A percentile compares a stretch with the other conserved stretches of the same genome.
Conservation (phyloP, 2,113 vertebrate genomes). For the Anthoscopus minutus region DNA sequence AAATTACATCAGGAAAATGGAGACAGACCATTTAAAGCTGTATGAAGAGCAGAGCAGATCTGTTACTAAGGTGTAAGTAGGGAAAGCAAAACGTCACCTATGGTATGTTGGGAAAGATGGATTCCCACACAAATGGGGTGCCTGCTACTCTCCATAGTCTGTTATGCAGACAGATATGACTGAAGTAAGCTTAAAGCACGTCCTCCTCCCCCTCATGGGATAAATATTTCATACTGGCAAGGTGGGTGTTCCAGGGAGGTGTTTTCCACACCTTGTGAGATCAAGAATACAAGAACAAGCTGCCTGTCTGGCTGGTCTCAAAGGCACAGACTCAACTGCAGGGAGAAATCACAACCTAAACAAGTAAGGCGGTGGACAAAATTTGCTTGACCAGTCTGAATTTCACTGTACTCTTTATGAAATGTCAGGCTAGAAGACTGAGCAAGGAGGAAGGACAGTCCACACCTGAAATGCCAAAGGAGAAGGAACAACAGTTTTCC, state of each 20-base stretch:
- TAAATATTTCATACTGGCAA: neutral
- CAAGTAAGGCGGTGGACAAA: neutral
- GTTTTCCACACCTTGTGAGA: neutral
- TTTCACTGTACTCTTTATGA: neutral
- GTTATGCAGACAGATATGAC: neutral
- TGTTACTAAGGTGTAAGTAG: neutral
- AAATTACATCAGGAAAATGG: neutral
- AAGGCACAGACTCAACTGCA: neutral
- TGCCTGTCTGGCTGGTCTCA: neutral
- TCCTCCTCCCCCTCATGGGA: neutral
- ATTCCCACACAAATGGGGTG: neutral
- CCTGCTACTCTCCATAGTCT: neutral
- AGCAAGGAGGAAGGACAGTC: neutral
- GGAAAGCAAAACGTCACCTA: rapidly evolving
- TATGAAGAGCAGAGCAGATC: neutral
- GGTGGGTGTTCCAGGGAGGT: neutral
- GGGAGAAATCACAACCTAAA: neutral
- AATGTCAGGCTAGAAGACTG: neutral
- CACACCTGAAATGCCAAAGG: neutral
- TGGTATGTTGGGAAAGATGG: neutral
- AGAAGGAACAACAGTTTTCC: neutral
- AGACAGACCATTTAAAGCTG: neutral
- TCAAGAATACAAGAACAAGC: neutral
- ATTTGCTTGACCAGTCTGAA: neutral
- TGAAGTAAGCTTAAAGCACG: neutral